A percentile compares a stretch with the other conserved stretches of the same genome.
Evolutionary conservation across 2,888 invertebrate genomes (phyloP).

Genomic region (Drosophila tripunctata): DNA sequence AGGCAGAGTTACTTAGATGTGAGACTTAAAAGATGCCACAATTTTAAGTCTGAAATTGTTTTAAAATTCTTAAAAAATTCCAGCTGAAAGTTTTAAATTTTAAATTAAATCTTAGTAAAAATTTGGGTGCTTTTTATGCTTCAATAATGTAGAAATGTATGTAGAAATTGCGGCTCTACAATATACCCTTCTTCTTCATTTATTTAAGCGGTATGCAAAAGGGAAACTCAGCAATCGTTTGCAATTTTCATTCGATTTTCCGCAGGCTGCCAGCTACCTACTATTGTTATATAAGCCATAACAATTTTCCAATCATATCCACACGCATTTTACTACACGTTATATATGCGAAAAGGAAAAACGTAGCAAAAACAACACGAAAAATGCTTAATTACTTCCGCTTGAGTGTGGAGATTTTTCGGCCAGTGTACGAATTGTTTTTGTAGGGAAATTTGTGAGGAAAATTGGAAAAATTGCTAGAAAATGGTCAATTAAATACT

Average conservation of each 20-base stretch:
- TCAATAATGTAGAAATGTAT: too few relatives aligned
- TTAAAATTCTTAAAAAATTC: too few relatives aligned
- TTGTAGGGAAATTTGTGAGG: not conserved
- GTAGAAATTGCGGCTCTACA: too few relatives aligned
- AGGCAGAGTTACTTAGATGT: too few relatives aligned
- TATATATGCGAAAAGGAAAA: conserved; percentile 24
- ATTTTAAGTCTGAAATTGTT: too few relatives aligned
- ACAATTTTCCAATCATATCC: conserved; percentile 65
- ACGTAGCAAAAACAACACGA: not conserved
- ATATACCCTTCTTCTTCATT: too few relatives aligned
- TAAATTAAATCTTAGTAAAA: too few relatives aligned
- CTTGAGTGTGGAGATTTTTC: conserved; percentile 5
- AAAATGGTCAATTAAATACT: conserved; percentile 35
- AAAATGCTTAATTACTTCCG: conserved; percentile 74
- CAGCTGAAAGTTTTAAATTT: too few relatives aligned
- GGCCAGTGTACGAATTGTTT: conserved; percentile 1
- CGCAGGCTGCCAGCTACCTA: not conserved
- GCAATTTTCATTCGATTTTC: conserved; percentile 42
- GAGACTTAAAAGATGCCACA: too few relatives aligned
- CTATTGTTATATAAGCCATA: conserved; percentile 45
- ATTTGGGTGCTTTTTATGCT: too few relatives aligned
- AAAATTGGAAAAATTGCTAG: conserved; percentile 25
- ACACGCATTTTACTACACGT: conserved; percentile 28
- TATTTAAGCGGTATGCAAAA: not conserved
- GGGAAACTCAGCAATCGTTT: conserved; percentile 15